phyloP scores from a whole-genome alignment of 2,797 vertebrate species.

The Peromyscus eremicus region DNA sequence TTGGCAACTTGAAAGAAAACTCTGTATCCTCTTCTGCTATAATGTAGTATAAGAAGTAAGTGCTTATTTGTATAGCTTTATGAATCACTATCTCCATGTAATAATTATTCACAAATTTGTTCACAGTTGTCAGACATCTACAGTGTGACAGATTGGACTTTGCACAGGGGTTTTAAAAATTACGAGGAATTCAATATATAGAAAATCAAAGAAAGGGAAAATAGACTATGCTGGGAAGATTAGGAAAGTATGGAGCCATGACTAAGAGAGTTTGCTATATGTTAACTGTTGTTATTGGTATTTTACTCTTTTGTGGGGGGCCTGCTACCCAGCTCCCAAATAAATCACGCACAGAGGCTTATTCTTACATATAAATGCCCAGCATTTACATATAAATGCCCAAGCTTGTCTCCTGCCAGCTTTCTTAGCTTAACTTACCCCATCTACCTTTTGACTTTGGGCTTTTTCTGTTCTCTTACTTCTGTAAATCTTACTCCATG shows the following conservation, averaged over 20 bases:
- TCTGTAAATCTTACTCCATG: no score
- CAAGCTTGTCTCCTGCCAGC: no score
- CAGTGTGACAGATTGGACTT: background rate
- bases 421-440: no score
- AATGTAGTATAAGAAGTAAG: background rate
- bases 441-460: no score
- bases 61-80: background rate
- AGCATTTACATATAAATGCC: no score
- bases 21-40: background rate
- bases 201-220: background rate
- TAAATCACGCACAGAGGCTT: no score
- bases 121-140: background rate
- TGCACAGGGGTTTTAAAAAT: background rate
- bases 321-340: no score
- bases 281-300: background rate
- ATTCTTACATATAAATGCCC: no score
- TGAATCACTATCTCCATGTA: background rate
- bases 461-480: no score
- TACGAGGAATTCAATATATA: background rate
- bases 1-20: background rate
- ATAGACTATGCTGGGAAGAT: background rate
- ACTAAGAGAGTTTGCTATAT: background rate
- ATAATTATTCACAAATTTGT: constrained; percentile 17
- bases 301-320: no score
- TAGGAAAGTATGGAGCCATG: background rate